Base-by-base conservation (phyloP, 1,140 invertebrate species). In the Temnothorax nylanderi region DNA sequence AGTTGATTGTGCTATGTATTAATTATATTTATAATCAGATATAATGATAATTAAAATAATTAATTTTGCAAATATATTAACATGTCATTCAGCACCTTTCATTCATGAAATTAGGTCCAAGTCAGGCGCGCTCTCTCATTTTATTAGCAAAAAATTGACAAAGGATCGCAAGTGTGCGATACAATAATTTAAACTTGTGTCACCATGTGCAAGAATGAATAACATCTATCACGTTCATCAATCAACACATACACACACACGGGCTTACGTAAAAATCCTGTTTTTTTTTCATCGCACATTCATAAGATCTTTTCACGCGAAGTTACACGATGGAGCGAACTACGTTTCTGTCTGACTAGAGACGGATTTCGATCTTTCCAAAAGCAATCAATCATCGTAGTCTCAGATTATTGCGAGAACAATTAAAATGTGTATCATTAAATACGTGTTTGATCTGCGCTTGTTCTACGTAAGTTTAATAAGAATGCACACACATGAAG, bases 261-360 rank as follows among this genome's bases (percentile, higher is more conserved):
- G 0, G n/a, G 44, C 54, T 84, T 60, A 75, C 67, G 80, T 82
- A 74, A 82, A 74, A 82, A 11, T 26, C 41, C 18, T 75, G 18
- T 49, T 49, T 84, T 32, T 75, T 71, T 75, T 74, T 18, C 44
- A 6, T 37, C 18, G 13, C 77, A 49, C 13, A 37, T 49, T 7
- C 56, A 47, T 74, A 74, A 4, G 18, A 58, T 47, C 18, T 60
- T 75, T 60, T 10, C 7, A 18, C n/a, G 13, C 7, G 1, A 41
- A 56, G 5, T n/a, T 44, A 13, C 18, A 13, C 3, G 37, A 74
- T 56, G 0, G 5, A 81, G 8, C 10, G 2, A 67, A 67, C 1
- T 49, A 62, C 10, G 18, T 34, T 81, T 65, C 62, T 62, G n/a
- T 32, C 26, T 26, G 26, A 26, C 26, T 26, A 26, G 26, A 49